Conservation (phyloP, 2,113 vertebrate genomes). For the Pantherophis guttatus region DNA sequence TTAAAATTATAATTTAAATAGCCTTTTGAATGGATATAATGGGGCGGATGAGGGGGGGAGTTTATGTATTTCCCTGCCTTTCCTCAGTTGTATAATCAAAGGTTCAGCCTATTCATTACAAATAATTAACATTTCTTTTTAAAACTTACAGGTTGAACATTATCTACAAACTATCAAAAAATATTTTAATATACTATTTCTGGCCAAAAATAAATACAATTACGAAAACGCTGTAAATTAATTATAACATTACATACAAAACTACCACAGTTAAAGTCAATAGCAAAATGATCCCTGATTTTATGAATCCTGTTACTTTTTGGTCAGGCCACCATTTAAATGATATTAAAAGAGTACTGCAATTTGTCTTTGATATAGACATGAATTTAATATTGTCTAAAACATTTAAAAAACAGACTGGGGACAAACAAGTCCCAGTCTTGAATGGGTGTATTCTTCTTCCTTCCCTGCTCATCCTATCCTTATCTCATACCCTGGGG, state of each 20-base stretch:
- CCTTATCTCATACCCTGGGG: background rate
- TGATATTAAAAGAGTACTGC: constrained; percentile 73
- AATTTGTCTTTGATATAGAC: constrained; percentile 73
- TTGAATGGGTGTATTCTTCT: background rate
- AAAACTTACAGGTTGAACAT: constrained; percentile 75
- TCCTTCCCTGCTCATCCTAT: background rate
- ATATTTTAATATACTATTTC: constrained; percentile 83
- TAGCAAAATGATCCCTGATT: constrained; percentile 85
- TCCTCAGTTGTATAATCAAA: constrained; percentile 74
- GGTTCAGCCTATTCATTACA: constrained; percentile 75
- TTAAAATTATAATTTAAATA: constrained; percentile 73
- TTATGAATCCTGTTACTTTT: constrained; percentile 78
- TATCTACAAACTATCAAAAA: constrained; percentile 83
- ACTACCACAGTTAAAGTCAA: constrained; percentile 80
- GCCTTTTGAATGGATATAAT: constrained; percentile 67
- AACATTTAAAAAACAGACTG: constrained; percentile 66
- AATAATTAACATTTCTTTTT: constrained; percentile 71
- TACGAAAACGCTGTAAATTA: constrained; percentile 83
- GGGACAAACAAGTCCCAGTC: constrained; percentile 35
- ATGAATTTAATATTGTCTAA: constrained; percentile 71
- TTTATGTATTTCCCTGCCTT: constrained; percentile 79
- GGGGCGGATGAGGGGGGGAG: constrained; percentile 67
- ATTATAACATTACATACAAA: constrained; percentile 82
- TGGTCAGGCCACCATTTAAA: constrained; percentile 81
- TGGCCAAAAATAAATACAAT: constrained; percentile 81